Evolutionary conservation across 2,797 vertebrate genomes (phyloP), one percentile per base, ranked within the genome.

Genomic region (Urocyon cinereoargenteus): DNA sequence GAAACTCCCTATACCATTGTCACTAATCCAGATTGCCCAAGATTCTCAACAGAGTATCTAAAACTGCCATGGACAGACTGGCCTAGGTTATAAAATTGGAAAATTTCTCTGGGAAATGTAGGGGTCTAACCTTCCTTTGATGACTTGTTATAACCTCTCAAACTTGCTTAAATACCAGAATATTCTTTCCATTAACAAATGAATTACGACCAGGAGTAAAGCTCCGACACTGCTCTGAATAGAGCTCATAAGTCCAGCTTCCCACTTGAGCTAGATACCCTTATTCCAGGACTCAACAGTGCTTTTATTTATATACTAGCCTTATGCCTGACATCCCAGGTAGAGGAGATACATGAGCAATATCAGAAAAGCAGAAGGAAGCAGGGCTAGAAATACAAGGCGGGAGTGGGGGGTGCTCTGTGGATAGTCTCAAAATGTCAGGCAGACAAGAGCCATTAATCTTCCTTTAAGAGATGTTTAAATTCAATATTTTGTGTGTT

Each of bases 401-500:
- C n/a, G n/a, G n/a, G 59, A 2, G 34, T 16, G n/a, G n/a, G n/a
- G 59, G 2, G 34, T 21, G 5, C 36, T 59, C 57, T 45, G 3
- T 0, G 9, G 31, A 94, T 51, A 34, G 12, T 78, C 88, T 85
- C 51, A 85, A 84, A 61, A 34, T 3, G 2, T 59, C 16, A 77
- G 40, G 45, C 22, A 81, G 86, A 64, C 24, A 83, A 84, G 36
- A 86, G 55, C 45, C 90, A 86, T 77, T 73, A n/a, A 61, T 93
- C 66, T 85, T 89, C 49, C 49, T 87, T 64, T 62, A 57, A 95
- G 68, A 95, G 31, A 49, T 10, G 36, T 55, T 90, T 90, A 90
- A 66, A 49, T 89, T 28, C 68, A 94, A 83, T 21, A 13, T 72
- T 90, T 31, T 28, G 15, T 70, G 55, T 34, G 49, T 97, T 94